Evolutionary conservation across 2,113 vertebrate species (phyloP).

Genomic region (Neogobius melanostomus): DNA sequence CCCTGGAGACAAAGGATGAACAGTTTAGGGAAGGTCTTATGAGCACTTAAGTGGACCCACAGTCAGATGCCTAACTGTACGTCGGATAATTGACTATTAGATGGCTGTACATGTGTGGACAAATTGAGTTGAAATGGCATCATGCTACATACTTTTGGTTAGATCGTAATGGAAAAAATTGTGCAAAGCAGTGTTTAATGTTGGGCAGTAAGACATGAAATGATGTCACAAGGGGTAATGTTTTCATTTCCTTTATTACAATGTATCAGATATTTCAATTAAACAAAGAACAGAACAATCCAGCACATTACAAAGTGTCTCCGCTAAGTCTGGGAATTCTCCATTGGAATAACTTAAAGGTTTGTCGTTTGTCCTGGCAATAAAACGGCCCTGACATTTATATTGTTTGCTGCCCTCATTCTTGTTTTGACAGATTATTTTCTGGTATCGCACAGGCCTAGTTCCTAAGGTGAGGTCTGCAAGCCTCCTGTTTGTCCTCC

Average conservation of each 20-base stretch:
- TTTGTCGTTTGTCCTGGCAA: too few species aligned
- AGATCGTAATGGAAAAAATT: neutral
- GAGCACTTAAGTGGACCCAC: constrained; percentile 7
- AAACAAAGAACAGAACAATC: too few species aligned
- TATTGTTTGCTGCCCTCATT: too few species aligned
- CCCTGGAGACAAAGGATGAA: constrained; percentile 30
- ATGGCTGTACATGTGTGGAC: neutral
- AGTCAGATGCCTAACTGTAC: constrained; percentile 35
- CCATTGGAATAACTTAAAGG: too few species aligned
- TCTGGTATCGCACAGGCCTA: too few species aligned
- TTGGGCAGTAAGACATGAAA: neutral
- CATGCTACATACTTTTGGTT: neutral
- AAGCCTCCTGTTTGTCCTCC: too few species aligned
- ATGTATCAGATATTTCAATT: too few species aligned
- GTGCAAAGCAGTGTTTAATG: neutral
- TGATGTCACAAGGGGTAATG: neutral
- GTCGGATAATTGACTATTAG: neutral
- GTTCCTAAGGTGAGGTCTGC: too few species aligned
- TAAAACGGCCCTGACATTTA: too few species aligned
- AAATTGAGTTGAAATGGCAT: neutral
- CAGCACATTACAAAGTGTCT: too few species aligned
- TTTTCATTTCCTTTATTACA: neutral
- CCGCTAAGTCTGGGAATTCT: too few species aligned
- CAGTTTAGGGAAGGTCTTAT: constrained; percentile 21
- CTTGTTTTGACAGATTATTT: too few species aligned